phyloP scores from a whole-genome alignment of 2,113 vertebrate species.

The Australoheros scitulus region DNA sequence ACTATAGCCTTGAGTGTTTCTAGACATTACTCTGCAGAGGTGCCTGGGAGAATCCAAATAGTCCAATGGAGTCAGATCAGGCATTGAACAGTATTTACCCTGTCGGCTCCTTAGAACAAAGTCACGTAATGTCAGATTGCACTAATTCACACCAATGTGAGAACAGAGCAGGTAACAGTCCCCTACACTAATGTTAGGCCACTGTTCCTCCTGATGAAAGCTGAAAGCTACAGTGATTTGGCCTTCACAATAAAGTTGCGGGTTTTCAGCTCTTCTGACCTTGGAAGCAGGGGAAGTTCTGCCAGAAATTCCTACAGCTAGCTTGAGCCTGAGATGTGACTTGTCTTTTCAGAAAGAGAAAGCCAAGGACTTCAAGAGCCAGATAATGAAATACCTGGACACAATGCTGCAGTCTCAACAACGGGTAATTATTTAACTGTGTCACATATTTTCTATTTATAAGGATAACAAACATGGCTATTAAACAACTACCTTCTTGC shows the following conservation, averaged over 20 bases:
- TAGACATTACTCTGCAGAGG: not conserved
- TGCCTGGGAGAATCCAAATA: too few relatives aligned
- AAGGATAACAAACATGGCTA: not conserved
- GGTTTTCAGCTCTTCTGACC: not conserved
- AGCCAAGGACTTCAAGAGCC: slow-evolving; percentile 92
- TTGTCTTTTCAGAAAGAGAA: slow-evolving; percentile 88
- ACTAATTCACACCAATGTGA: not conserved
- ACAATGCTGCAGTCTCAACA: slow-evolving; percentile 90
- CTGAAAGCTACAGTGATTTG: not conserved
- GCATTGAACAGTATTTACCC: too few relatives aligned
- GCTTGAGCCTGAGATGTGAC: not conserved
- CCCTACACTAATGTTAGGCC: not conserved
- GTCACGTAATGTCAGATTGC: not conserved
- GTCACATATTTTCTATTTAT: not conserved
- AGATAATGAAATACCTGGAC: slow-evolving; percentile 93
- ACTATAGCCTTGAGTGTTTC: not conserved
- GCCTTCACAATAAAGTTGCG: not conserved
- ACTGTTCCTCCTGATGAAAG: not conserved
- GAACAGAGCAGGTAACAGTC: not conserved
- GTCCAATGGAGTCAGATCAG: too few relatives aligned
- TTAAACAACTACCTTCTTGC: not conserved
- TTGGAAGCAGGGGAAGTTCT: not conserved
- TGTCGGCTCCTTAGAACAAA: too few relatives aligned
- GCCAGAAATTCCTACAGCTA: not conserved
- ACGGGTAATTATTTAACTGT: slow-evolving; percentile 80